These are phyloP conservation scores for Psettodes erumei DNA, from an alignment of 2,113 vertebrate species.

Conservation along the genomic window DNA sequence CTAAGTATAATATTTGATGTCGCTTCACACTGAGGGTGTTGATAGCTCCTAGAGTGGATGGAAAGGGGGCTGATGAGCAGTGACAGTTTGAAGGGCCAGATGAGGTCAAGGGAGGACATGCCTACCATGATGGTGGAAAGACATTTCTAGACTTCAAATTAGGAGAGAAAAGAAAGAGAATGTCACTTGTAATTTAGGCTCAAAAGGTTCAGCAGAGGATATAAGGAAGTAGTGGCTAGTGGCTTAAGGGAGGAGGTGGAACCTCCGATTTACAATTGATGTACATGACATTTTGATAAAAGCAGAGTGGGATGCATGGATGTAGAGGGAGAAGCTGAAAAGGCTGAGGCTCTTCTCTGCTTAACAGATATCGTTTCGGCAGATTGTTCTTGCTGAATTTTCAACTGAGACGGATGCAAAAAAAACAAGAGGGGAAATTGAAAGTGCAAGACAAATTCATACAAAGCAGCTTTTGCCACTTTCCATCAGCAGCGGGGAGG, in stretches of 20 bases:
- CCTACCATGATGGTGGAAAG: not conserved
- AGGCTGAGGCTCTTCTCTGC: not conserved
- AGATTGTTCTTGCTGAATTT: not conserved
- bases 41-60: not conserved
- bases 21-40: not conserved
- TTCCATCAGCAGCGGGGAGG: conserved; percentile 11
- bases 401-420: not conserved
- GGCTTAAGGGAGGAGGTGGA: not conserved
- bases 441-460: conserved; percentile 1
- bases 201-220: not conserved
- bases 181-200: not conserved
- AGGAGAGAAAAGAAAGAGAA: conserved; percentile 6
- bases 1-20: too few relatives aligned
- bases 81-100: not conserved
- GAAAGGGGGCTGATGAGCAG: conserved; percentile 5
- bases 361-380: not conserved
- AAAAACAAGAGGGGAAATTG: not conserved
- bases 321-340: not conserved
- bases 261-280: not conserved
- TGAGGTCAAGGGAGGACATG: not conserved
- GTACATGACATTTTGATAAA: not conserved
- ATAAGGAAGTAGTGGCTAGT: not conserved
- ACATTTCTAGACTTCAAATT: not conserved
- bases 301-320: not conserved
- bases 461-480: conserved; percentile 8